Evolutionary conservation across 2,888 invertebrate species (phyloP).

Genomic region (Anagyrus pseudococci): DNA sequence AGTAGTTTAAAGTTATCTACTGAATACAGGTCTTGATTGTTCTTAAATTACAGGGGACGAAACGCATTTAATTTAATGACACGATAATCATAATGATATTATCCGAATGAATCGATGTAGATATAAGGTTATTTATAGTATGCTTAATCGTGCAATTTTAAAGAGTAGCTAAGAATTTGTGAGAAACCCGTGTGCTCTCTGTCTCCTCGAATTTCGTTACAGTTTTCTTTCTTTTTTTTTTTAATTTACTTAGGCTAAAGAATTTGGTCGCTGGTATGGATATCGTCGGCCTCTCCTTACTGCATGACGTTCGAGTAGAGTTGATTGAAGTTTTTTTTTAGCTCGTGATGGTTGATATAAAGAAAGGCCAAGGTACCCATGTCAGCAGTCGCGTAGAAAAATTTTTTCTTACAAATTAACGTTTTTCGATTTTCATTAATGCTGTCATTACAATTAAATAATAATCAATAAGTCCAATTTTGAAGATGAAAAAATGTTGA

Average conservation of each 20-base stretch:
- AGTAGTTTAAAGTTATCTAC: slow-evolving; percentile 12
- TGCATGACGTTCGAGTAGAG: slow-evolving; percentile 26
- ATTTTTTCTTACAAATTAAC: slow-evolving; percentile 6
- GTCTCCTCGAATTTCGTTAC: too few relatives aligned
- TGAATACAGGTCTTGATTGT: slow-evolving; percentile 9
- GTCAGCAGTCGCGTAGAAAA: too few relatives aligned
- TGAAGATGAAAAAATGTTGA: background rate
- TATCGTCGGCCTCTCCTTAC: slow-evolving; percentile 61
- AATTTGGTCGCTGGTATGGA: slow-evolving; percentile 49
- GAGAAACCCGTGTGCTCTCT: too few relatives aligned
- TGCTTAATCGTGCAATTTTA: slow-evolving; percentile 12
- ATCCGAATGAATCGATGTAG: background rate
- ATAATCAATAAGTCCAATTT: background rate
- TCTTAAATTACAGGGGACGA: background rate
- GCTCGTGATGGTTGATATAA: slow-evolving; percentile 46
- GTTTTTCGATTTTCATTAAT: slow-evolving; percentile 1
- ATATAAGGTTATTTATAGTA: too few relatives aligned
- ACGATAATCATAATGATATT: slow-evolving; percentile 19
- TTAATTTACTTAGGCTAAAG: slow-evolving; percentile 19
- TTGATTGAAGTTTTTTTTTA: slow-evolving; percentile 29
- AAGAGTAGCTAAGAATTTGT: slow-evolving; percentile 12
- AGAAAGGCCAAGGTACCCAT: slow-evolving; percentile 62
- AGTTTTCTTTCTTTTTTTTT: slow-evolving; percentile 9
- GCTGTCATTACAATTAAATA: too few relatives aligned
- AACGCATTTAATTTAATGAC: slow-evolving; percentile 22